These are phyloP conservation scores for Lasioglossum baleicum DNA, from an alignment of 1,140 invertebrate species.

Conservation along the genomic window DNA sequence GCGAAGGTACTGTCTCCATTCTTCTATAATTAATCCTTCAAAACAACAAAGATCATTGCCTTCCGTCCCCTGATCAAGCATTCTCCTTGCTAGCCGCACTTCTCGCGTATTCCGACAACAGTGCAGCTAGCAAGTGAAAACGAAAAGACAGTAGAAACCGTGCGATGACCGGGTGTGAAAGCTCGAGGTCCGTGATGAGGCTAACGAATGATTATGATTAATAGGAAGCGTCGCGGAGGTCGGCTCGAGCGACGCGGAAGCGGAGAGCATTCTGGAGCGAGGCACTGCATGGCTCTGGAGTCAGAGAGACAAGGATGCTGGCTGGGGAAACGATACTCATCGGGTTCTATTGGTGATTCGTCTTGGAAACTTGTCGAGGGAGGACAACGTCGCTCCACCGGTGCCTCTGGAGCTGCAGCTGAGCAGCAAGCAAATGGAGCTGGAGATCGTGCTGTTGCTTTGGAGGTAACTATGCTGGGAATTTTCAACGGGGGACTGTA, in stretches of 20 bases:
- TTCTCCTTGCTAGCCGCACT: too few species aligned
- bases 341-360: conserved; percentile 84
- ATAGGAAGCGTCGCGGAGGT: conserved; percentile 40
- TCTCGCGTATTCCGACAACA: too few species aligned
- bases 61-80: too few species aligned
- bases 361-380: conserved; percentile 75
- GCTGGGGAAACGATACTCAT: conserved; percentile 89
- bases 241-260: conserved; percentile 56
- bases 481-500: not conserved
- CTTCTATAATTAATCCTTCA: not conserved
- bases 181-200: too few species aligned
- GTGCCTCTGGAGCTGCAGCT: conserved; percentile 86
- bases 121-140: too few species aligned
- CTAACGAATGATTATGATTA: not conserved
- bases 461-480: conserved; percentile 82
- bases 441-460: conserved; percentile 89
- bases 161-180: too few species aligned
- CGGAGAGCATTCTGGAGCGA: conserved; percentile 79
- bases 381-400: conserved; percentile 78
- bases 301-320: conserved; percentile 85
- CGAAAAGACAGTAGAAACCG: too few species aligned
- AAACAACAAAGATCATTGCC: too few species aligned
- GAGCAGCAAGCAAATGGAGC: conserved; percentile 90
- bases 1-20: conserved; percentile 63
- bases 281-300: conserved; percentile 85